Evolutionary conservation across 2,113 vertebrate species (phyloP).

Genomic region (Syngnathus floridae): DNA sequence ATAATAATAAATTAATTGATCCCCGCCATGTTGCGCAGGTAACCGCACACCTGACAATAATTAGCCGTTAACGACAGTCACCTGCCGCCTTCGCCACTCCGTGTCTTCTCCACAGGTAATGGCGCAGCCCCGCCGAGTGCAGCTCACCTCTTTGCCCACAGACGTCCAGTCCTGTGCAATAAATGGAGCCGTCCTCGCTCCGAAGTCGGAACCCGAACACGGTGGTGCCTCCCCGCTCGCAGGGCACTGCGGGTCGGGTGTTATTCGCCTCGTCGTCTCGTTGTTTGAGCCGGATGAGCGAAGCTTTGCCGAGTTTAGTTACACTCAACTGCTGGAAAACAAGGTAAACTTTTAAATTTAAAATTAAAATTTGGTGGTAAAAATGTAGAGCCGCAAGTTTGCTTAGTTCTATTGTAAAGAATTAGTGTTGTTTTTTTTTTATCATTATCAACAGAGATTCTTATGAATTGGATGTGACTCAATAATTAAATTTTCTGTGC

Average conservation of each 20-base stretch:
- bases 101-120: conserved; percentile 48
- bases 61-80: conserved; percentile 7
- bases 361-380: neutral
- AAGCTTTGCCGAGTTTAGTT: conserved; percentile 87
- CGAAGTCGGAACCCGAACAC: conserved; percentile 14
- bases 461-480: too few species aligned
- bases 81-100: neutral
- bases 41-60: conserved; percentile 40
- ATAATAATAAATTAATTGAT: too few species aligned
- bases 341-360: conserved; percentile 34
- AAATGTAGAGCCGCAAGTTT: too few species aligned
- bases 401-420: neutral
- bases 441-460: too few species aligned
- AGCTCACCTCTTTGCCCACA: conserved; percentile 72
- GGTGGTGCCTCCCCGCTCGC: neutral
- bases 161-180: conserved; percentile 30
- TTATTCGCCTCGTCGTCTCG: conserved; percentile 72
- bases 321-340: conserved; percentile 75
- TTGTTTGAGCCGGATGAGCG: conserved; percentile 81
- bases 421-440: too few species aligned
- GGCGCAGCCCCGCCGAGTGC: conserved; percentile 81
- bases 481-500: too few species aligned
- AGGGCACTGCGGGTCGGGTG: conserved; percentile 4
- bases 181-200: conserved; percentile 5
- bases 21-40: neutral